Evolutionary conservation across 1,140 invertebrate genomes (phyloP).

Genomic region (Lordiphosa mommai): DNA sequence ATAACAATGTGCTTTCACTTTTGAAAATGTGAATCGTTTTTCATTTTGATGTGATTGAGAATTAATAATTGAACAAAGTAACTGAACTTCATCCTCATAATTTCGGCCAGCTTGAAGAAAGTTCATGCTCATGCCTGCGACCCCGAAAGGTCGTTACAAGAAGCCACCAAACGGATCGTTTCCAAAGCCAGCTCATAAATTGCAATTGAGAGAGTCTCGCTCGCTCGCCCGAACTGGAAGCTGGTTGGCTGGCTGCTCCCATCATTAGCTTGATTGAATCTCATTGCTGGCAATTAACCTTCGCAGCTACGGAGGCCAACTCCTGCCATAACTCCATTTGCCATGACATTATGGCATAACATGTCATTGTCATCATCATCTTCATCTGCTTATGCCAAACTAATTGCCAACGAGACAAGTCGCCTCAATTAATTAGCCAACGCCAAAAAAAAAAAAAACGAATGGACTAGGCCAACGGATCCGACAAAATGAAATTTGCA

Average conservation of each 20-base stretch:
- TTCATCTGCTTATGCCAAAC: constrained; percentile 42
- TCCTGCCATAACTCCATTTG: constrained; percentile 66
- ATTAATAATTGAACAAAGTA: constrained; percentile 8
- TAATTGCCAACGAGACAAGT: constrained; percentile 64
- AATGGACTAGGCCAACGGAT: constrained; percentile 26
- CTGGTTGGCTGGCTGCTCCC: constrained; percentile 29
- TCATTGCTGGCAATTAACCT: constrained; percentile 77
- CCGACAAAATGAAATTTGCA: background rate
- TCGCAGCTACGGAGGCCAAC: constrained; percentile 52
- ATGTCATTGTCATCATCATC: constrained; percentile 63
- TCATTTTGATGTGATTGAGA: constrained; percentile 51
- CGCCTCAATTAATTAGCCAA: constrained; percentile 66
- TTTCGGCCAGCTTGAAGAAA: too few species aligned
- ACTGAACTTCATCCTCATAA: background rate
- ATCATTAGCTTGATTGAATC: constrained; percentile 78
- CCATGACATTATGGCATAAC: constrained; percentile 57
- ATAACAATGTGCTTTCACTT: constrained; percentile 74
- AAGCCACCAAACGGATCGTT: constrained; percentile 9
- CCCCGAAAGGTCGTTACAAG: constrained; percentile 47
- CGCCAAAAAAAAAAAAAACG: constrained; percentile 47
- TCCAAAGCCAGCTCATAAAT: constrained; percentile 46
- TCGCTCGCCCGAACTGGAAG: constrained; percentile 18
- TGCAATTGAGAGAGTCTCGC: constrained; percentile 44
- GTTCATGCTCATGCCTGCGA: constrained; percentile 18
- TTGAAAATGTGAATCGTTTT: constrained; percentile 71